Percentiles rank a stretch among this genome's conserved stretches.
phyloP scores from a whole-genome alignment of 2,113 vertebrate species.

The Anhinga rufa region DNA sequence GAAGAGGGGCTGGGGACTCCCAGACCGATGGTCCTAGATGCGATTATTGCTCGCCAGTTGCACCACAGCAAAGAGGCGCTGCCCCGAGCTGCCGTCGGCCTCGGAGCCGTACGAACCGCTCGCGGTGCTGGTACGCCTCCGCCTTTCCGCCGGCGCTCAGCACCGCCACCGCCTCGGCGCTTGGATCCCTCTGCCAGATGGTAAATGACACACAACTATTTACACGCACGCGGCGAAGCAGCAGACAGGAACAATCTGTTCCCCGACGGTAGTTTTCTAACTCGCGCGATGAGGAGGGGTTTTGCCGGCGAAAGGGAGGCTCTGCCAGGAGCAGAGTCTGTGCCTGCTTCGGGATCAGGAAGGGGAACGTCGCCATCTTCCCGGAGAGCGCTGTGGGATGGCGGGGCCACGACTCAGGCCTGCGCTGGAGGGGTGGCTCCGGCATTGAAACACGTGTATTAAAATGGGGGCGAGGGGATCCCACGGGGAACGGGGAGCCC shows the following conservation, averaged over 20 bases:
- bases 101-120: not conserved
- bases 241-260: not conserved
- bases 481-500: not conserved
- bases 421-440: too few species aligned
- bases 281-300: not conserved
- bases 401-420: not conserved
- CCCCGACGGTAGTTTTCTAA: not conserved
- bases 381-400: not conserved
- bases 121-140: not conserved
- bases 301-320: not conserved
- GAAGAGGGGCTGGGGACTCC: too few species aligned
- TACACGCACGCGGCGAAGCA: not conserved
- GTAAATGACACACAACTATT: not conserved
- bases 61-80: not conserved
- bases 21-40: not conserved
- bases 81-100: not conserved
- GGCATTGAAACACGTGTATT: not conserved
- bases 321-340: not conserved
- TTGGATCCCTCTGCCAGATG: not conserved
- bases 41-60: rapidly evolving
- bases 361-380: not conserved
- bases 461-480: not conserved
- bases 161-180: not conserved
- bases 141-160: not conserved
- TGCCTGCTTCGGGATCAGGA: not conserved